Conservation (phyloP, 2,113 vertebrate genomes). For the Girardinichthys multiradiatus region DNA sequence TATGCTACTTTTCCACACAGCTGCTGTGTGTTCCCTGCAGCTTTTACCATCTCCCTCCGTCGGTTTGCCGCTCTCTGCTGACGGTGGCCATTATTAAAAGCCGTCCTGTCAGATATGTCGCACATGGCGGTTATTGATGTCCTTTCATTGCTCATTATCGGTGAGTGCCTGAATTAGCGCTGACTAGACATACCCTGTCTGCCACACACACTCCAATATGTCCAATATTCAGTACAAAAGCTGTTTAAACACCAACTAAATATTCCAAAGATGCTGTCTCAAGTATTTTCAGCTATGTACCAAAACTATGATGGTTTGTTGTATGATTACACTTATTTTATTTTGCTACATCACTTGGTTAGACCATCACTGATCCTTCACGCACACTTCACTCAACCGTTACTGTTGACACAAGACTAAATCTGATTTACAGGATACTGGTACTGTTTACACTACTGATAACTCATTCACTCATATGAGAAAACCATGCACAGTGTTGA, state of each 20-base stretch:
- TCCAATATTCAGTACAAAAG: not conserved
- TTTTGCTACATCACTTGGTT: not conserved
- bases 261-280: not conserved
- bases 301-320: not conserved
- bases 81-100: conserved; percentile 65
- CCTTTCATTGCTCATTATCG: conserved; percentile 69
- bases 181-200: conserved; percentile 55
- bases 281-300: not conserved
- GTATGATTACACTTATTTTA: not conserved
- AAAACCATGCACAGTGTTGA: conserved; percentile 49
- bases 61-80: conserved; percentile 48
- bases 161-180: conserved; percentile 64
- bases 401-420: conserved; percentile 45
- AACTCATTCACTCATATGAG: conserved; percentile 22
- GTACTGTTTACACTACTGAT: conserved; percentile 47
- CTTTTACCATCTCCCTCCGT: conserved; percentile 1
- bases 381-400: conserved; percentile 35
- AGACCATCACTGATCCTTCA: conserved; percentile 50
- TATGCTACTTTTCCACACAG: not conserved
- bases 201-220: conserved; percentile 21
- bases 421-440: conserved; percentile 53
- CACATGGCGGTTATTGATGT: conserved; percentile 66
- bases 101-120: conserved; percentile 53
- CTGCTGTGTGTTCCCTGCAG: not conserved
- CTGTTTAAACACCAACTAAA: conserved; percentile 16